Percentiles rank a stretch among this genome's conserved stretches.
phyloP scores from a whole-genome alignment of 2,888 invertebrate species.

The Brachynemurus nebulosus region DNA sequence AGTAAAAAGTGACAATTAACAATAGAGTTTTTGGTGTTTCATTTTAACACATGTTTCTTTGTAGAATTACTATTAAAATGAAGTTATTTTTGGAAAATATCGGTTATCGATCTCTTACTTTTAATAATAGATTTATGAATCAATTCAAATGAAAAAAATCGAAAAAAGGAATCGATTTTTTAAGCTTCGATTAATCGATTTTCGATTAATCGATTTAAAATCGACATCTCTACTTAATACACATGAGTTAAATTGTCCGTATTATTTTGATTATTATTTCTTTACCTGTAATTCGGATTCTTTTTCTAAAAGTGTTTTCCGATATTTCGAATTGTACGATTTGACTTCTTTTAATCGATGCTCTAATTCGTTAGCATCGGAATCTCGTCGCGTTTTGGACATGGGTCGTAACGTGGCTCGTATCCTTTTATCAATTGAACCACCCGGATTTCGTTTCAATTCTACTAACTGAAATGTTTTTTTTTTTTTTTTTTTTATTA shows the following conservation, averaged over 20 bases:
- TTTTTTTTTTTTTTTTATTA: too few species aligned
- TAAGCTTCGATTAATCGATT: not conserved
- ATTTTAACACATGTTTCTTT: too few species aligned
- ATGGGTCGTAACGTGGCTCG: constrained; percentile 76
- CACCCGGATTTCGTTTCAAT: constrained; percentile 71
- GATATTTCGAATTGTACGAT: constrained; percentile 68
- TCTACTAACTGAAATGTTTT: constrained; percentile 61
- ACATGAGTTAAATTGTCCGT: too few species aligned
- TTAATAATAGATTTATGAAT: too few species aligned
- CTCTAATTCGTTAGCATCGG: constrained; percentile 71
- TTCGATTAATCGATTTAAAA: too few species aligned
- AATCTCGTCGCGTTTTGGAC: constrained; percentile 67
- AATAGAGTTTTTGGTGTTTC: too few species aligned
- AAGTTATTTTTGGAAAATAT: too few species aligned
- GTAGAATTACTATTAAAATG: too few species aligned
- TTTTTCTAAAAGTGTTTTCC: constrained; percentile 70
- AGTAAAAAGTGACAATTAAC: too few species aligned
- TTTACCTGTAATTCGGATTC: constrained; percentile 65
- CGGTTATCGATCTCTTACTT: too few species aligned
- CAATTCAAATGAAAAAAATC: not conserved
- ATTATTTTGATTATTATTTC: constrained; percentile 5
- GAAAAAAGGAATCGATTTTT: not conserved
- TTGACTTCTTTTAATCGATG: constrained; percentile 70
- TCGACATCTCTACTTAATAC: too few species aligned
- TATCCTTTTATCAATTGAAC: constrained; percentile 68